These are phyloP conservation scores for Pyrrhopygopsis socrates DNA, from an alignment of 2,888 invertebrate species.

Conservation along the genomic window DNA sequence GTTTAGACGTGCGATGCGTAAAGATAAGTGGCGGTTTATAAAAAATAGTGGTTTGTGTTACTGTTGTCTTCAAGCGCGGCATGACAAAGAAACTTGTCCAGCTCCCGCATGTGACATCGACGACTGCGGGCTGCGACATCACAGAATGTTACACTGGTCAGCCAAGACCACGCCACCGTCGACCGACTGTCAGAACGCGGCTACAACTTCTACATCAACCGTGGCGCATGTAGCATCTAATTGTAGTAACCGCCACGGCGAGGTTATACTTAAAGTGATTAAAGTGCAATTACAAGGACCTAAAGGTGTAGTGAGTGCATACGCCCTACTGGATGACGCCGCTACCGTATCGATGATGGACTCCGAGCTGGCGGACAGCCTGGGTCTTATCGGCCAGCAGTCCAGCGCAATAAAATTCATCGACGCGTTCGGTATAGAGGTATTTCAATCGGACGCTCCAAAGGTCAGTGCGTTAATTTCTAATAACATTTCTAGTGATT, in stretches of 20 bases:
- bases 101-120: slow-evolving; percentile 53
- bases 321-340: slow-evolving; percentile 36
- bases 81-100: slow-evolving; percentile 25
- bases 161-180: neutral
- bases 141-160: slow-evolving; percentile 56
- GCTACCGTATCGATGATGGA: slow-evolving; percentile 40
- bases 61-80: slow-evolving; percentile 6
- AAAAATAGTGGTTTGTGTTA: slow-evolving; percentile 30
- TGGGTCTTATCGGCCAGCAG: slow-evolving; percentile 9
- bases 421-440: slow-evolving; percentile 35
- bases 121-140: slow-evolving; percentile 62
- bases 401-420: slow-evolving; percentile 28
- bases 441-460: slow-evolving; percentile 37
- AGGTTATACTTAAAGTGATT: slow-evolving; percentile 21
- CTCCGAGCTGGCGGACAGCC: slow-evolving; percentile 5
- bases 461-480: slow-evolving; percentile 4
- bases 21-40: slow-evolving; percentile 7
- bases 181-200: neutral
- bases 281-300: slow-evolving; percentile 31
- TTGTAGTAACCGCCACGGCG: neutral
- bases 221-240: neutral
- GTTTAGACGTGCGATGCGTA: slow-evolving; percentile 6
- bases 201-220: neutral
- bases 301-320: neutral
- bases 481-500: neutral